Conservation (phyloP, 2,113 vertebrate species). For the Oncorhynchus clarkii region DNA sequence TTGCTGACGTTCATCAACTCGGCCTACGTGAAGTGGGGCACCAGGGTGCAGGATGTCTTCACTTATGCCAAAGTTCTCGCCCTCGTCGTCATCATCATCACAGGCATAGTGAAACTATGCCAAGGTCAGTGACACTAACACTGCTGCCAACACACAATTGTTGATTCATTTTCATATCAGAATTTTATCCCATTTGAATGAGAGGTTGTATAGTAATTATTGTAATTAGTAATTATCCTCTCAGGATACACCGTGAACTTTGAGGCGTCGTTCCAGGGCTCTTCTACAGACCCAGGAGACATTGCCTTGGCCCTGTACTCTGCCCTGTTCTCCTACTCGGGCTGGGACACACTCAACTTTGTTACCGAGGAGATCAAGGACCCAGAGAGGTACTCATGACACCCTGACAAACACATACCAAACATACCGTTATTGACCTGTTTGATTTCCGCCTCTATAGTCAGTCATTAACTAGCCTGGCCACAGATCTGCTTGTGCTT, state of each 20-base stretch:
- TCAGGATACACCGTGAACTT: slow-evolving; percentile 82
- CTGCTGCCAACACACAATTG: not conserved
- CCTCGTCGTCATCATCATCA: slow-evolving; percentile 88
- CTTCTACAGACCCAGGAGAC: slow-evolving; percentile 78
- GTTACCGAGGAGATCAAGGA: slow-evolving; percentile 97
- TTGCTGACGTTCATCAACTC: slow-evolving; percentile 94
- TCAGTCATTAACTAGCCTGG: too few relatives aligned
- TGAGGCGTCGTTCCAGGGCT: slow-evolving; percentile 82
- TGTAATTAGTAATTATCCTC: slow-evolving; percentile 15
- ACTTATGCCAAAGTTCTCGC: slow-evolving; percentile 91
- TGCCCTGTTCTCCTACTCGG: slow-evolving; percentile 95
- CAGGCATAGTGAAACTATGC: slow-evolving; percentile 83
- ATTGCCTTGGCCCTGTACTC: slow-evolving; percentile 91
- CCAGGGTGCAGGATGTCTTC: slow-evolving; percentile 89
- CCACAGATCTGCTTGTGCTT: too few relatives aligned
- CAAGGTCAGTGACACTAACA: slow-evolving; percentile 82
- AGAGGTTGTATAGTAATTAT: slow-evolving; percentile 31
- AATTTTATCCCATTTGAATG: slow-evolving; percentile 65
- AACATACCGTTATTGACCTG: not conserved
- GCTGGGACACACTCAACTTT: slow-evolving; percentile 98
- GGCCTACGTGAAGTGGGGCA: slow-evolving; percentile 95
- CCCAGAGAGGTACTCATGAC: slow-evolving; percentile 79
- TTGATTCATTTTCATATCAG: not conserved
- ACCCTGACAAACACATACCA: not conserved
- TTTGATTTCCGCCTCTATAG: not conserved